Evolutionary conservation across 2,797 vertebrate genomes (phyloP), one percentile per base, ranked within the genome.

Genomic region (Hipposideros larvatus): DNA sequence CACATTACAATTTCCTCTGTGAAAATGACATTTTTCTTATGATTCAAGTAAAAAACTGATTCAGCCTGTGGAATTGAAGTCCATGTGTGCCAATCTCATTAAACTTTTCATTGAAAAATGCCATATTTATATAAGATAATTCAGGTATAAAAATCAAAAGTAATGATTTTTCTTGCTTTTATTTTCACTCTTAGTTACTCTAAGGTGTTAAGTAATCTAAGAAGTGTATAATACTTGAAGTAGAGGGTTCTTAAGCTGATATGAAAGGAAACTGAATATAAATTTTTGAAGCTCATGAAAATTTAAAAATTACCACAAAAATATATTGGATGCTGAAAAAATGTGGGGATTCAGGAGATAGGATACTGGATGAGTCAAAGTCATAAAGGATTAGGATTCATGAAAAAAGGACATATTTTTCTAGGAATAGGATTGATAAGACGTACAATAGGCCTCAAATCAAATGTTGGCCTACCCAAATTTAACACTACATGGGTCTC

Each of bases 51-150:
- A 70, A 94, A 91, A 86, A 31, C 24, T 53, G 19, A 96, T 71
- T 96, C 22, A 92, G 2, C 2, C 31, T 83, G 26, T 84, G 71
- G 73, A 80, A 53, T 83, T 14, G 71, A 66, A 63, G 15, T 28
- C 37, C 0, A n/a, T 11, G 26, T 37, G 31, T 14, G 19, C 22
- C 55, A 95, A 87, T 61, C 80, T 8, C 37, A 65, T 46, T 88
- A 59, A 95, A 16, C n/a, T 65, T 89, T 80, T 77, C 18, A 78
- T 83, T 96, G 63, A 96, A 87, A 87, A 87, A 46, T 66, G 34
- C 5, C 15, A 18, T 80, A 43, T 74, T 43, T 89, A n/a, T 73
- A 34, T 79, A 61, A 82, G 15, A 68, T 94, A 57, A 75, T 53
- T 80, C 11, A 87, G 21, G 5, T 63, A 59, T 63, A 57, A 90